Evolutionary conservation across 2,888 invertebrate species (phyloP).

Genomic region (Orthosia gracilis): DNA sequence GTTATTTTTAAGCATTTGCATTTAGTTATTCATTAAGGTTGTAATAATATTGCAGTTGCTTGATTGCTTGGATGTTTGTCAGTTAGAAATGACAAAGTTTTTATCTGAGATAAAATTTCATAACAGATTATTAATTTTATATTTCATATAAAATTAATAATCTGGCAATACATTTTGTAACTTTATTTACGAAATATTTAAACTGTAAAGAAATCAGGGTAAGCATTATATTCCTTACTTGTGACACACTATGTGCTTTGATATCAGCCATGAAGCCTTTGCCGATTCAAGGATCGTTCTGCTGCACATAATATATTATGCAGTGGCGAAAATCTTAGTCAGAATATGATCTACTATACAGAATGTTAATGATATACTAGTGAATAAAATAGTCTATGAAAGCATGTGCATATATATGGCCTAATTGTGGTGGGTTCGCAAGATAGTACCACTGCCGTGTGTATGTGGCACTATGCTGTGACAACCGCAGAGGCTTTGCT

Average conservation of each 20-base stretch:
- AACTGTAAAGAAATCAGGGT: not conserved
- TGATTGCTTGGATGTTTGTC: slow-evolving; percentile 4
- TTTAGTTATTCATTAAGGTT: slow-evolving; percentile 81
- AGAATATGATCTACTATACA: not conserved
- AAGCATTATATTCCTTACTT: not conserved
- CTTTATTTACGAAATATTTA: not conserved
- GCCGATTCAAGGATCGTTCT: slow-evolving; percentile 18
- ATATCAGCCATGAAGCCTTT: slow-evolving; percentile 8
- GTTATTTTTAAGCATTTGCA: slow-evolving; percentile 87
- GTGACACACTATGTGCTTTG: not conserved
- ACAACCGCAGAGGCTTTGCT: slow-evolving; percentile 49
- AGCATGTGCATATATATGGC: slow-evolving; percentile 33
- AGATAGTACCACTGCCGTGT: slow-evolving; percentile 51
- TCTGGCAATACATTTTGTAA: not conserved
- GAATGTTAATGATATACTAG: slow-evolving; percentile 14
- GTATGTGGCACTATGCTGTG: slow-evolving; percentile 57
- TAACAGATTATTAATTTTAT: no score
- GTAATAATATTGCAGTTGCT: slow-evolving; percentile 70
- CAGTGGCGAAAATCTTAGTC: not conserved
- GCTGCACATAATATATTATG: not conserved
- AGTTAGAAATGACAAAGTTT: not conserved
- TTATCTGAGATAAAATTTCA: no score
- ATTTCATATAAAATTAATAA: no score
- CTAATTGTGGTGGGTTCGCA: slow-evolving; percentile 61
- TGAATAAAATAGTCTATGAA: slow-evolving; percentile 21